phyloP scores from a whole-genome alignment of 2,797 vertebrate species.

The Poecilia gillii region DNA sequence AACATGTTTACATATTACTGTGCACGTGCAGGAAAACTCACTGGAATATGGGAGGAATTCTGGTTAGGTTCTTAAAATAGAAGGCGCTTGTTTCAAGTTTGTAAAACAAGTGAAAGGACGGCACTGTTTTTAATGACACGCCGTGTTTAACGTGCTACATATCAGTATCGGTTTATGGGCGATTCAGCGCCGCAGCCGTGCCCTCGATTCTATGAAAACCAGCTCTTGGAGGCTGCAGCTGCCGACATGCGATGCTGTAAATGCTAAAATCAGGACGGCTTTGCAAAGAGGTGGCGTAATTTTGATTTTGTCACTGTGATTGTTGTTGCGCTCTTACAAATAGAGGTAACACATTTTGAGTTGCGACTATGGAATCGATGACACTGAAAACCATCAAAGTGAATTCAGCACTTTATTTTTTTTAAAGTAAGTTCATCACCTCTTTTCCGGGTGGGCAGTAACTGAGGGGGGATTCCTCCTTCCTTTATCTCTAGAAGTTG shows the following conservation, averaged over 20 bases:
- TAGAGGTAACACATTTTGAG: background rate
- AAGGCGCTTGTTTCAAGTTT: background rate
- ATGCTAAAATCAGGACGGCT: background rate
- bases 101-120: background rate
- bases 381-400: too few species aligned
- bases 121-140: conserved; percentile 23
- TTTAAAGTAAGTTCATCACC: background rate
- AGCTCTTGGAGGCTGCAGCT: conserved; percentile 20
- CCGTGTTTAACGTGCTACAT: conserved; percentile 23
- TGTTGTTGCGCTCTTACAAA: background rate
- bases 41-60: background rate
- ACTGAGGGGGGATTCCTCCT: background rate
- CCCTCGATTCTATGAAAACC: conserved; percentile 16
- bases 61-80: background rate
- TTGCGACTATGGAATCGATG: background rate
- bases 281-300: background rate
- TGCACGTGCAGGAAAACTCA: conserved; percentile 1
- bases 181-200: background rate
- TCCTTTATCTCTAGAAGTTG: background rate
- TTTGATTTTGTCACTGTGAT: background rate
- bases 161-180: conserved; percentile 21
- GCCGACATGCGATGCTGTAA: background rate
- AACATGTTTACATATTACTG: conserved; percentile 15
- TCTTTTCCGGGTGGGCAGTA: background rate
- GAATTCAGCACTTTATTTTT: too few species aligned